phyloP scores from a whole-genome alignment of 2,888 invertebrate genomes.

The Mythimna lalbum region DNA sequence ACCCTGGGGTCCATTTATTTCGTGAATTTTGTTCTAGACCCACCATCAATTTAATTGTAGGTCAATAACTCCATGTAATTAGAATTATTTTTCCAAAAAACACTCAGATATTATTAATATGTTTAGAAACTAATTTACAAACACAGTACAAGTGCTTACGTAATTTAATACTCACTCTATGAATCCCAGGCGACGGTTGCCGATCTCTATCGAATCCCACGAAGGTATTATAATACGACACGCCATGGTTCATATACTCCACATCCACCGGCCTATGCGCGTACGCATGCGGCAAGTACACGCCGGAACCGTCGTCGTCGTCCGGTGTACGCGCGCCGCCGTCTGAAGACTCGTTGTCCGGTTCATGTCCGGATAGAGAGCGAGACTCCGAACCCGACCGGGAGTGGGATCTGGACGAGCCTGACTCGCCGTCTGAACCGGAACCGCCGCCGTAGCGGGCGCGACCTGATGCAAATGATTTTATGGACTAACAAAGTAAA shows the following conservation, averaged over 20 bases:
- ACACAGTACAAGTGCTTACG: neutral
- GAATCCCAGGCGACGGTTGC: constrained; percentile 84
- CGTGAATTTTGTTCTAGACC: too few species aligned
- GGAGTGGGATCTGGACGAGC: constrained; percentile 93
- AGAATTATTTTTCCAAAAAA: too few species aligned
- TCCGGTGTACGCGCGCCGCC: constrained; percentile 93
- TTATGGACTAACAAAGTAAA: neutral
- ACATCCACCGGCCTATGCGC: constrained; percentile 81
- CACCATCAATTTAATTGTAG: too few species aligned
- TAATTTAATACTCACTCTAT: constrained; percentile 80
- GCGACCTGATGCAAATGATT: constrained; percentile 87
- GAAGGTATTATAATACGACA: constrained; percentile 91
- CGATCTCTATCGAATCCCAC: constrained; percentile 90
- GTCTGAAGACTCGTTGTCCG: constrained; percentile 94
- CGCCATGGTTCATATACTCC: constrained; percentile 90
- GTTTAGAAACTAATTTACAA: too few species aligned
- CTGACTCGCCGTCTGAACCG: constrained; percentile 91
- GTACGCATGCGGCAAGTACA: constrained; percentile 93
- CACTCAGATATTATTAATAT: too few species aligned
- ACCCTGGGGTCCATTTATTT: too few species aligned
- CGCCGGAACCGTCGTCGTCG: constrained; percentile 92
- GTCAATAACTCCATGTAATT: too few species aligned
- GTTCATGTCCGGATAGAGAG: constrained; percentile 93
- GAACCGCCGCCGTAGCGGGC: constrained; percentile 92
- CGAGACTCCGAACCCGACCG: constrained; percentile 92